phyloP scores from a whole-genome alignment of 2,888 invertebrate species.

The Blastobasis adustella region DNA sequence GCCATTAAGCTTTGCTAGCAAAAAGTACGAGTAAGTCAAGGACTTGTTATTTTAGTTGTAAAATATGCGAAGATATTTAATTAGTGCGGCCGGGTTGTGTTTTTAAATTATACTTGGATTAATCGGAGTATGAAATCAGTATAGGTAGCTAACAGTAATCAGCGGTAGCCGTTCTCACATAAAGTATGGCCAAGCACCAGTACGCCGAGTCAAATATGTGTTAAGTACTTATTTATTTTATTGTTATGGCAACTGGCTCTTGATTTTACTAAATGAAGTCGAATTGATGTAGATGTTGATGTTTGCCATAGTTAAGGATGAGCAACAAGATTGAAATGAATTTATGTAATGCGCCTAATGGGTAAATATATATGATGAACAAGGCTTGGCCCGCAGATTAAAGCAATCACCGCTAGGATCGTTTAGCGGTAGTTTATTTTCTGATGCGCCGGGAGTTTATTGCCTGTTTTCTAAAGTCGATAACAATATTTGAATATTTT shows the following conservation, averaged over 20 bases:
- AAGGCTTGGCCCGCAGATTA: too few relatives aligned
- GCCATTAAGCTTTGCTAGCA: conserved; percentile 2
- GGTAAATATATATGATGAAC: too few relatives aligned
- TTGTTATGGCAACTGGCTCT: background rate
- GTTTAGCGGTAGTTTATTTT: too few relatives aligned
- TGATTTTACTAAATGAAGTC: background rate
- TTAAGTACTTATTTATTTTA: background rate
- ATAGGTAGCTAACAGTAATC: background rate
- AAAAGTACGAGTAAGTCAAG: background rate
- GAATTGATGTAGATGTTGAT: too few relatives aligned
- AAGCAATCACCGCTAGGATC: too few relatives aligned
- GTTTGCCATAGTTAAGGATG: too few relatives aligned
- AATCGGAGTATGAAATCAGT: conserved; percentile 5
- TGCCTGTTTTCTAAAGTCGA: too few relatives aligned
- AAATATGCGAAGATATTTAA: conserved; percentile 1
- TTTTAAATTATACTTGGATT: conserved; percentile 1
- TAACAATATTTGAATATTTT: too few relatives aligned
- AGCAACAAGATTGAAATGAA: too few relatives aligned
- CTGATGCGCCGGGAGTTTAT: too few relatives aligned
- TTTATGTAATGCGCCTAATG: too few relatives aligned
- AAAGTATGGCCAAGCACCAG: background rate
- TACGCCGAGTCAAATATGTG: background rate
- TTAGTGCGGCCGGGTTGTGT: background rate
- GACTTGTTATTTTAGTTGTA: background rate
- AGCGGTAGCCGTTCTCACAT: background rate